Base-by-base conservation (phyloP, 2,888 invertebrate species). In the Mystacides longicornis region DNA sequence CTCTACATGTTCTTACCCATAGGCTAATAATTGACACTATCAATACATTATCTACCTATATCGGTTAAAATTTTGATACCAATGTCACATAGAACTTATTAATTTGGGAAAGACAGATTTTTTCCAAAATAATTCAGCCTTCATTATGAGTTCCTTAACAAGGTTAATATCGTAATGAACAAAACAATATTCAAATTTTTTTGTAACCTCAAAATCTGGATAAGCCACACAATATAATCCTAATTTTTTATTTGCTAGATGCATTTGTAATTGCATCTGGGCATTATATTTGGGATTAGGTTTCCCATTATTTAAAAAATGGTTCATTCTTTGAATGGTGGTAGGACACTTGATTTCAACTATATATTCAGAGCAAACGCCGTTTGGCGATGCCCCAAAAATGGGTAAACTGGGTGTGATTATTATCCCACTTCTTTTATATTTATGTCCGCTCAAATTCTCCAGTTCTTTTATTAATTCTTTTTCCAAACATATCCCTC, bases 271-370 rank as follows among this genome's bases (percentile, higher is more conserved):
- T 43, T 43, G 43, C 18, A 43, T 43, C 43, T 43, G 43, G 7
- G 43, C 43, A 11, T 16, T 16, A 43, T 43, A 43, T 43, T 43
- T 43, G 43, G 43, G 43, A 18, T 16, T 43, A 18, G 43, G 43
- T 43, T 16, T 5, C 7, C 27, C 18, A 16, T 43, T 16, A 5
- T 16, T 18, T n/a, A 43, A 43, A 43, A 43, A 16, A 43, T 18
- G 14, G 4, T 43, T 11, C 43, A 43, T 11, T 16, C 16, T 7
- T 16, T 43, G 43, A n/a, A 18, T 43, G 43, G 11, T 43, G 14
- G 18, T 11, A 16, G 43, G 43, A 43, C 43, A 43, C 43, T 43
- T 43, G 18, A 43, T 43, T 43, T 43, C 43, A 43, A 43, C 9
- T 5, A 43, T 43, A 18, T 43, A 43, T n/a, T 43, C 43, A 4